A percentile compares a stretch with the other conserved stretches of the same genome.
Conservation (phyloP, 2,797 vertebrate species). For the Dicrostonyx torquatus region DNA sequence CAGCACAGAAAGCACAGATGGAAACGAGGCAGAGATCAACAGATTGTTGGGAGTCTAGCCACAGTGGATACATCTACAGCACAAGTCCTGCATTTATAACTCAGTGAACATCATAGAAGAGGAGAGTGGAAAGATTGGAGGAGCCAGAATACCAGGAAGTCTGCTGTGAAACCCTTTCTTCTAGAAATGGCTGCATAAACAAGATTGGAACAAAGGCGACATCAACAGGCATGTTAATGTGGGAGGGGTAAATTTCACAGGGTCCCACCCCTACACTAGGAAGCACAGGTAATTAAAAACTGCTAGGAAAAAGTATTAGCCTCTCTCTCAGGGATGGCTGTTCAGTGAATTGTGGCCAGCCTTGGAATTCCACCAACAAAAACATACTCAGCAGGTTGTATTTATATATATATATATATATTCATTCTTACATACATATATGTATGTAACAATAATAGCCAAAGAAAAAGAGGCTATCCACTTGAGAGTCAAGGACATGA, state of each 20-base stretch:
- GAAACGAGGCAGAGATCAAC: background rate
- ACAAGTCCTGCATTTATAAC: background rate
- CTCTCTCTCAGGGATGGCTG: background rate
- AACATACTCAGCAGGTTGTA: background rate
- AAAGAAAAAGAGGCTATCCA: background rate
- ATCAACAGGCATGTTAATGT: too few species aligned
- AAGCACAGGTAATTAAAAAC: background rate
- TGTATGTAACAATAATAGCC: background rate
- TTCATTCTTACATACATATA: background rate
- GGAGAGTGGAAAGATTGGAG: background rate
- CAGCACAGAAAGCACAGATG: background rate
- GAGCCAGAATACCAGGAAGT: background rate
- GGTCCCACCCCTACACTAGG: too few species aligned
- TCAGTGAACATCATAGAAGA: background rate
- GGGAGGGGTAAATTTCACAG: background rate
- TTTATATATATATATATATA: background rate
- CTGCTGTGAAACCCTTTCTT: background rate
- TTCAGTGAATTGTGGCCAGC: background rate
- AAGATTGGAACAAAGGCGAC: background rate
- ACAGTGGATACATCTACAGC: background rate
- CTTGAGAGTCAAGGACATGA: background rate
- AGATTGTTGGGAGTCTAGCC: background rate
- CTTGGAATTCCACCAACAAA: background rate
- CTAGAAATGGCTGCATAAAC: background rate
- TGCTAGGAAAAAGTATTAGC: background rate